phyloP scores from a whole-genome alignment of 2,797 vertebrate species.

The Lacerta viridis region DNA sequence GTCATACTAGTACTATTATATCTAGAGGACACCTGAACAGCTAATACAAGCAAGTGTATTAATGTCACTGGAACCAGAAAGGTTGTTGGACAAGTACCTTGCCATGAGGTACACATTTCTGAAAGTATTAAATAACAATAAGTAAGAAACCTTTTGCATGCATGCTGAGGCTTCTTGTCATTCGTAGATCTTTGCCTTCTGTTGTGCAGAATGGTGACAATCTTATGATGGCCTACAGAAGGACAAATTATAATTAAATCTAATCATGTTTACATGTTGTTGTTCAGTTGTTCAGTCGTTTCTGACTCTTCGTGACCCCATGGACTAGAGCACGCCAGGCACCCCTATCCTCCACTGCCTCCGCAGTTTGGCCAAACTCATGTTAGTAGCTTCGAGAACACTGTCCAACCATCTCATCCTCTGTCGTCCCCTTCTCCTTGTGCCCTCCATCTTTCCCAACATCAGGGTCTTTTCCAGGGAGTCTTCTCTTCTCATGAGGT shows the following conservation, averaged over 20 bases:
- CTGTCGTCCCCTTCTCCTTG: no score
- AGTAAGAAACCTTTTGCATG: background rate
- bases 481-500: no score
- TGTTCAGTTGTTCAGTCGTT: no score
- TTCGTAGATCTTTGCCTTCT: background rate
- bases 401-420: no score
- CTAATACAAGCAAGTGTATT: background rate
- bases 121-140: constrained; percentile 1
- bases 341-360: no score
- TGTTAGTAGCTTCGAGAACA: no score
- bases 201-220: background rate
- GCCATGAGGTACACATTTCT: background rate
- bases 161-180: background rate
- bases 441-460: no score
- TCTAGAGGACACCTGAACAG: background rate
- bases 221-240: background rate
- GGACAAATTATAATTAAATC: background rate
- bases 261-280: background rate
- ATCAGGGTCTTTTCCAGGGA: no score
- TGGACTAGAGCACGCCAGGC: no score
- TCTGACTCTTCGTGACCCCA: no score
- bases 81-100: background rate
- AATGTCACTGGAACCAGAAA: background rate
- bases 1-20: background rate
- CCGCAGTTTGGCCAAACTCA: no score